Evolutionary conservation across 2,888 invertebrate species (phyloP).

Genomic region (Myathropa florea): DNA sequence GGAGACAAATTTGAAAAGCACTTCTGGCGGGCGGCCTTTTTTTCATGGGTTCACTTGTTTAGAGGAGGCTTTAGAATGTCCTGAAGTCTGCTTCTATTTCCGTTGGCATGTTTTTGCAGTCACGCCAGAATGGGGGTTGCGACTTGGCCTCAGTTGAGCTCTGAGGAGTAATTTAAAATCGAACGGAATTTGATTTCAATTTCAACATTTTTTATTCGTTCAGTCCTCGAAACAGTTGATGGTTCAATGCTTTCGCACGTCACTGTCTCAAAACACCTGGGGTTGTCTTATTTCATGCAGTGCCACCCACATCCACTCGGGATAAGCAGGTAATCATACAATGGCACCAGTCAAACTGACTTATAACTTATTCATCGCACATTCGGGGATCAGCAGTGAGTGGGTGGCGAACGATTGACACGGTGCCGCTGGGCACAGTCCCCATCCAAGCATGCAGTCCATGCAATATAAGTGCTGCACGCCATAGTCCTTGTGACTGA

Average conservation of each 20-base stretch:
- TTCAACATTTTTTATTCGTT: background rate
- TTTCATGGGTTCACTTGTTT: background rate
- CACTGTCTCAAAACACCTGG: background rate
- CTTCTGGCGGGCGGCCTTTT: background rate
- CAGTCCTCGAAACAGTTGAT: background rate
- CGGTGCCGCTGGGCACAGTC: background rate
- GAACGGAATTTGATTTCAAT: no score
- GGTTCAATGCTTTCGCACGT: background rate
- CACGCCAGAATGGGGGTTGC: no score
- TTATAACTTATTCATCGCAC: slow-evolving; percentile 43
- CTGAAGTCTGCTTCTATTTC: no score
- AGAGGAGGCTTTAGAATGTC: no score
- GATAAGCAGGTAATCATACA: slow-evolving; percentile 13
- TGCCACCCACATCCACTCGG: background rate
- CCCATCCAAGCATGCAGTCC: slow-evolving; percentile 10
- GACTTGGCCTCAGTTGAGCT: no score
- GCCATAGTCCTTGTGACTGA: slow-evolving; percentile 15
- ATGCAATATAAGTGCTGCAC: slow-evolving; percentile 31
- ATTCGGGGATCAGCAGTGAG: slow-evolving; percentile 19
- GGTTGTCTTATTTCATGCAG: background rate
- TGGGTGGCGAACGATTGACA: background rate
- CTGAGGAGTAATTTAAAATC: no score
- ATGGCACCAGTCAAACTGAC: slow-evolving; percentile 31
- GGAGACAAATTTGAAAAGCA: background rate
- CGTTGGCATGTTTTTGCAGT: no score